These are phyloP conservation scores for Ephialtes manifestator DNA, from an alignment of 2,888 invertebrate species.

Conservation along the genomic window DNA sequence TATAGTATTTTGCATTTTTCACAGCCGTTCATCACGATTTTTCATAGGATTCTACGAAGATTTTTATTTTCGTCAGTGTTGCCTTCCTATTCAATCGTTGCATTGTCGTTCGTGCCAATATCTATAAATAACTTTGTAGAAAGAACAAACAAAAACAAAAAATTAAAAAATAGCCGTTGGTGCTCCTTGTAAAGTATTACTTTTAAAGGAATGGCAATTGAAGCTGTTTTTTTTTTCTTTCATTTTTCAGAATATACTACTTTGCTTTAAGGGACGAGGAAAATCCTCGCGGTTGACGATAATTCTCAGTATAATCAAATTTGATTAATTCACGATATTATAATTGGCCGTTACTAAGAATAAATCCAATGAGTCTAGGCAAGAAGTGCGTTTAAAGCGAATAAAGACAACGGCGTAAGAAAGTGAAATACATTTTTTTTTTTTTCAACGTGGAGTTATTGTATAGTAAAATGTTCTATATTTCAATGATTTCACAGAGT, in stretches of 20 bases:
- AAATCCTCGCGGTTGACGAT: conserved; percentile 20
- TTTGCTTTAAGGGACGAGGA: conserved; percentile 37
- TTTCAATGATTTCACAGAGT: conserved; percentile 64
- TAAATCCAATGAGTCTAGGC: conserved; percentile 31
- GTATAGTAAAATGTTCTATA: conserved; percentile 55
- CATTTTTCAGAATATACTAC: conserved; percentile 23
- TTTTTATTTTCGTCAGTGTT: conserved; percentile 25
- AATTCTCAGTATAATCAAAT: conserved; percentile 46
- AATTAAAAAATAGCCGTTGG: conserved; percentile 25
- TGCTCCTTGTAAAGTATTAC: conserved; percentile 50
- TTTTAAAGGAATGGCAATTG: conserved; percentile 18
- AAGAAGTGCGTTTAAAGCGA: conserved; percentile 49
- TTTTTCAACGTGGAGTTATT: conserved; percentile 55
- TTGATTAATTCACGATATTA: conserved; percentile 43
- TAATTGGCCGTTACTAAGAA: conserved; percentile 60
- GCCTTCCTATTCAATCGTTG: conserved; percentile 45
- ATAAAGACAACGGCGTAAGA: conserved; percentile 58
- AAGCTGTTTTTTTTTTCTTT: conserved; percentile 46
- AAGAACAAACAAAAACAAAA: conserved; percentile 35
- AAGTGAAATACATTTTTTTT: conserved; percentile 44
- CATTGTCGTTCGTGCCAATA: conserved; percentile 66
- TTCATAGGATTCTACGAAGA: background rate
- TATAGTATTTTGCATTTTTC: too few species aligned
- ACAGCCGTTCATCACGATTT: background rate
- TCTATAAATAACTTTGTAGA: conserved; percentile 56